These are phyloP conservation scores for Toxotes lorentzi DNA, from an alignment of 2,797 vertebrate genomes.

Conservation along the genomic window DNA sequence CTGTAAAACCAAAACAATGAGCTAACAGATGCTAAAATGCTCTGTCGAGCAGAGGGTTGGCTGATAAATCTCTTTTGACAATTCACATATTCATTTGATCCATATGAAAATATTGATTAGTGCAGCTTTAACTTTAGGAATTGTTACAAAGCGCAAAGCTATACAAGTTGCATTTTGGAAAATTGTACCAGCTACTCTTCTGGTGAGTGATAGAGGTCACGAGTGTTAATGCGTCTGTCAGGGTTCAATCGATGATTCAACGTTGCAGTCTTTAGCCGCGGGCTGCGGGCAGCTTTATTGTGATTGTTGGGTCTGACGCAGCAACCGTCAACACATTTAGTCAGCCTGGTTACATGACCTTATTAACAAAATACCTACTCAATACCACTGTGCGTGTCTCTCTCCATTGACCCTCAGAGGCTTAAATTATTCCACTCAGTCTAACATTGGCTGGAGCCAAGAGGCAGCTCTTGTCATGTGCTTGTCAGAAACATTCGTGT, in stretches of 20 bases:
- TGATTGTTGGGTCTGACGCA: constrained; percentile 47
- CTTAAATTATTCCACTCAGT: constrained; percentile 51
- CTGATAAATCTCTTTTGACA: not conserved
- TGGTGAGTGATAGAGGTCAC: constrained; percentile 16
- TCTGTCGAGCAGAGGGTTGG: no score
- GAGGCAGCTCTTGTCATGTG: constrained; percentile 26
- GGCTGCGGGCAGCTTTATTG: constrained; percentile 33
- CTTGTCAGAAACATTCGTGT: constrained; percentile 32
- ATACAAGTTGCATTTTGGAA: not conserved
- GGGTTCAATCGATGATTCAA: constrained; percentile 27
- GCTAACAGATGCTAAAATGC: not conserved
- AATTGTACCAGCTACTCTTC: not conserved
- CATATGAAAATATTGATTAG: constrained; percentile 5
- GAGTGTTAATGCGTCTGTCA: constrained; percentile 38
- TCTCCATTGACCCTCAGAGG: constrained; percentile 35
- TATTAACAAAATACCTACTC: constrained; percentile 60
- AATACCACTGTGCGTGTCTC: constrained; percentile 38
- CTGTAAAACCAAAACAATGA: not conserved
- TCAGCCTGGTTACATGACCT: constrained; percentile 62
- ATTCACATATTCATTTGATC: not conserved
- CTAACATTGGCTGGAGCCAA: constrained; percentile 43
- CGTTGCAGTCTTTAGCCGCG: constrained; percentile 26
- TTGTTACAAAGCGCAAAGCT: not conserved
- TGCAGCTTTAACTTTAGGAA: not conserved
- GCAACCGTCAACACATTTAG: constrained; percentile 45